Conservation (phyloP, 2,113 vertebrate genomes). For the Nothocercus nigrocapillus region DNA sequence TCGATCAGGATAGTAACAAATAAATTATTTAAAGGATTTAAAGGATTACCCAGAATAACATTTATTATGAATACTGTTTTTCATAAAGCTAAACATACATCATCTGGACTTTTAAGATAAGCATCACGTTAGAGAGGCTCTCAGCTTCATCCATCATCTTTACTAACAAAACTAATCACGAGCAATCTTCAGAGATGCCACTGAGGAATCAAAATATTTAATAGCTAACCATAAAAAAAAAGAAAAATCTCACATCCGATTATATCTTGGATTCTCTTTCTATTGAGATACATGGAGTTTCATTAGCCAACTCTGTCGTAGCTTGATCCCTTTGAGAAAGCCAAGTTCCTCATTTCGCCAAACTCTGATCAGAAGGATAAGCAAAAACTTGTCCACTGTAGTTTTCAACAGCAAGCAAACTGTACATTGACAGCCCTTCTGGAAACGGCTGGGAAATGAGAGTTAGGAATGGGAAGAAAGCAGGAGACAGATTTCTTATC, state of each 20-base stretch:
- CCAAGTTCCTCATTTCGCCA: neutral
- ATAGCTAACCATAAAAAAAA: neutral
- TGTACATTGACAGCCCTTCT: neutral
- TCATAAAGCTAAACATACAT: slow-evolving; percentile 21
- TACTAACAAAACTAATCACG: slow-evolving; percentile 18
- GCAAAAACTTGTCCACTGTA: neutral
- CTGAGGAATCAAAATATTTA: neutral
- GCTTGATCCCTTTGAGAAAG: neutral
- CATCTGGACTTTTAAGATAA: neutral
- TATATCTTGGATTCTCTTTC: neutral
- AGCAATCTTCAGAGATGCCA: neutral
- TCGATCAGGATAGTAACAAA: neutral
- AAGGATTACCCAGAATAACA: neutral
- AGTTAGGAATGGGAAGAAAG: neutral
- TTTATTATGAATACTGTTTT: neutral
- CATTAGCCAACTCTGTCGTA: neutral
- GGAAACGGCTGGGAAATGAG: neutral
- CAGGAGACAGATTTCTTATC: neutral
- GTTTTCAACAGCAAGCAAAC: neutral
- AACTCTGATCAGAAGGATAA: neutral
- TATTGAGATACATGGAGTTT: neutral
- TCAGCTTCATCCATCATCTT: slow-evolving; percentile 11
- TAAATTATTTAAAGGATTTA: neutral
- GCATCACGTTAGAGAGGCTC: neutral
- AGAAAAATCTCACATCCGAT: neutral